These are phyloP conservation scores for Cenopis cana DNA, from an alignment of 2,888 invertebrate species.

Conservation along the genomic window DNA sequence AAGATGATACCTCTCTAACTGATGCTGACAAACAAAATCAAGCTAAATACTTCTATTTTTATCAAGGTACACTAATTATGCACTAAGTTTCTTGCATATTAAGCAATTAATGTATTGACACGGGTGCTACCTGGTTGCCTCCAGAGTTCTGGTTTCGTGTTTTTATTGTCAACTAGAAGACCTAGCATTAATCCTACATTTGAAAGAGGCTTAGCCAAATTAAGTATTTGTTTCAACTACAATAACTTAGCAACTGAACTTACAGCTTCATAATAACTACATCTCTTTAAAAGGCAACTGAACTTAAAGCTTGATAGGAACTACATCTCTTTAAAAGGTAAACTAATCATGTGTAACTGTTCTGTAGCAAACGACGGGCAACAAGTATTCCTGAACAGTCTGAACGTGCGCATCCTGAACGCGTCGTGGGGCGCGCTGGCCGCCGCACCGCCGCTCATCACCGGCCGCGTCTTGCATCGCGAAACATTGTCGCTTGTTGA, in stretches of 20 bases:
- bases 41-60: conserved; percentile 90
- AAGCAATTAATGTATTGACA: not conserved
- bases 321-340: too few species aligned
- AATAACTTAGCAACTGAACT: not conserved
- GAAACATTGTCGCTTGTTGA: conserved; percentile 93
- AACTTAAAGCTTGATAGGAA: not conserved
- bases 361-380: conserved; percentile 93
- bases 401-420: conserved; percentile 96
- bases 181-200: not conserved
- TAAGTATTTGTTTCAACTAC: not conserved
- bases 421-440: conserved; percentile 93
- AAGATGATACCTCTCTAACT: conserved; percentile 58
- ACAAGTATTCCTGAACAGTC: conserved; percentile 94
- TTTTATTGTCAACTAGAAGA: not conserved
- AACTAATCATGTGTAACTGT: not conserved
- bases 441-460: conserved; percentile 89
- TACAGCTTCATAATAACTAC: not conserved
- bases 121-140: not conserved
- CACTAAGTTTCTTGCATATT: not conserved
- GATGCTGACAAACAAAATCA: conserved; percentile 74
- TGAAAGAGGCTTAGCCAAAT: not conserved
- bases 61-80: conserved; percentile 88
- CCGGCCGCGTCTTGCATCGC: conserved; percentile 93
- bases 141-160: too few species aligned
- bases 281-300: too few species aligned